phyloP scores from a whole-genome alignment of 2,797 vertebrate genomes.

The Darevskia nairensis region DNA sequence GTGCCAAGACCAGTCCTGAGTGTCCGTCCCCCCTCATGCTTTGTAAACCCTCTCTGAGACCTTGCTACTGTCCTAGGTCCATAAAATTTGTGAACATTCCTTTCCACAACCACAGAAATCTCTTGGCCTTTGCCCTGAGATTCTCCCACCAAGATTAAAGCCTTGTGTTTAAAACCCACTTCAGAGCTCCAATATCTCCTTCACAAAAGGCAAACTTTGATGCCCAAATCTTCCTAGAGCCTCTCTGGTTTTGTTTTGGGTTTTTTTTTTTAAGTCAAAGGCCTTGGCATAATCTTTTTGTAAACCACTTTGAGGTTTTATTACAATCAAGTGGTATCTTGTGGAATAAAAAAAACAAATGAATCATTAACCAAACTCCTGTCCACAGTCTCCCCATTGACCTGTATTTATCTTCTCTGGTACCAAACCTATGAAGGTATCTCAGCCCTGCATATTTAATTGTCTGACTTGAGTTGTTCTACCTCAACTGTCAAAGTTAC shows the following conservation, averaged over 20 bases:
- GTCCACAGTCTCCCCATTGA: not conserved
- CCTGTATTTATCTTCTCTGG: not conserved
- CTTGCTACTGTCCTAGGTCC: not conserved
- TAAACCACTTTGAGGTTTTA: too few relatives aligned
- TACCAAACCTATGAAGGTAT: not conserved
- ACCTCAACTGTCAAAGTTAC: not conserved
- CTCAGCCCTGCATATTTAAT: not conserved
- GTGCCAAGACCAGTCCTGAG: too few relatives aligned
- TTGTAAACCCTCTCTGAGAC: not conserved
- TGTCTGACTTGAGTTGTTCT: not conserved
- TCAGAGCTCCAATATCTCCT: not conserved
- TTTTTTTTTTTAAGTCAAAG: not conserved
- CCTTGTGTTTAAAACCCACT: not conserved
- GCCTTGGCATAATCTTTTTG: not conserved
- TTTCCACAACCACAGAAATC: too few relatives aligned
- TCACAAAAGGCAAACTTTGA: not conserved
- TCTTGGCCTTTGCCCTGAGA: not conserved
- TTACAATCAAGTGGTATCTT: too few relatives aligned
- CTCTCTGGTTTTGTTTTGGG: not conserved
- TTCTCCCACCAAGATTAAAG: not conserved
- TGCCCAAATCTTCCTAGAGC: not conserved
- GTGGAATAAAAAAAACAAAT: too few relatives aligned
- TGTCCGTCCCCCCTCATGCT: not conserved
- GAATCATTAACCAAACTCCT: not conserved
- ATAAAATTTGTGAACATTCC: too few relatives aligned